Percentiles rank a stretch among this genome's conserved stretches.
phyloP scores from a whole-genome alignment of 92 coral and sea anemone genomes.

The Porites cylindrica region DNA sequence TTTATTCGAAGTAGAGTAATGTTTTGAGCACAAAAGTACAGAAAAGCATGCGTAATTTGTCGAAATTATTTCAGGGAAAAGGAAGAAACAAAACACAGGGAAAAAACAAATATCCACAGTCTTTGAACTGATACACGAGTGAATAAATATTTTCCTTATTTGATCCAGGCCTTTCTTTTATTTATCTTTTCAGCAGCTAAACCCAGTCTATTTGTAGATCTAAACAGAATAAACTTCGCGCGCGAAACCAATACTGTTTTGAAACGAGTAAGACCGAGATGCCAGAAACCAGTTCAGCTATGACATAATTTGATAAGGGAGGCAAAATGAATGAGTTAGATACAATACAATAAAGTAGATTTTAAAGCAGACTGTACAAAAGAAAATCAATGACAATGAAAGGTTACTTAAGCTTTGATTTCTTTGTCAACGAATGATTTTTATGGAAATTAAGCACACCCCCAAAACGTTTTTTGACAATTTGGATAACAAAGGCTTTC shows the following conservation, averaged over 20 bases:
- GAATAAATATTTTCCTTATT: conserved; percentile 40
- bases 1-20: not conserved
- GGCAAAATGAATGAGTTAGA: not conserved
- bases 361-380: not conserved
- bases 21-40: not conserved
- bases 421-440: conserved; percentile 35
- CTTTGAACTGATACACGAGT: conserved; percentile 5
- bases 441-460: conserved; percentile 48
- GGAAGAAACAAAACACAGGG: not conserved
- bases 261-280: not conserved
- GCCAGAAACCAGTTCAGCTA: no score
- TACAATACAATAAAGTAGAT: not conserved
- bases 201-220: conserved; percentile 47
- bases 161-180: conserved; percentile 10
- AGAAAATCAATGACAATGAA: conserved; percentile 6
- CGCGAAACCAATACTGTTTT: not conserved
- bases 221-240: conserved; percentile 25
- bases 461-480: conserved; percentile 6
- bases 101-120: conserved; percentile 19
- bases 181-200: conserved; percentile 25
- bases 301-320: no score
- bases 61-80: not conserved
- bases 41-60: not conserved
- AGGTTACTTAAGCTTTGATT: not conserved
- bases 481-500: conserved; percentile 14